Evolutionary conservation across 2,888 invertebrate genomes (phyloP).

Genomic region (Reticulitermes lucifugus): DNA sequence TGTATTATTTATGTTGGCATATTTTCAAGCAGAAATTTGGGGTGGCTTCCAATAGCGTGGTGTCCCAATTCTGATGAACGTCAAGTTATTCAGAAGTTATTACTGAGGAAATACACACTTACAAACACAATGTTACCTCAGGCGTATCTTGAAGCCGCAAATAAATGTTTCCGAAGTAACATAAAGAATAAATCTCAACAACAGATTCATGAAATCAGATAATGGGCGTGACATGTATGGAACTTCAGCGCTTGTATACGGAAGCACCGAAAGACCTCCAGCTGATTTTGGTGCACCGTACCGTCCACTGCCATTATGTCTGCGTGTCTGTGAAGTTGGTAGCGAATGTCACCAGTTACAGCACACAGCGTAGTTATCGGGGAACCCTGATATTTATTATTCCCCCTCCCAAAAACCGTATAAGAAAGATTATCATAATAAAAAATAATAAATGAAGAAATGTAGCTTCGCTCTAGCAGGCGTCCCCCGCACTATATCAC

Average conservation of each 20-base stretch:
- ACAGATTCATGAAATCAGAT: slow-evolving; percentile 7
- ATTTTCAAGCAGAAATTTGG: neutral
- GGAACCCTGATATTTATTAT: slow-evolving; percentile 27
- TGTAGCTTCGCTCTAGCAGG: neutral
- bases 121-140: neutral
- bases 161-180: neutral
- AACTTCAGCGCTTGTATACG: neutral
- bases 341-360: slow-evolving; percentile 36
- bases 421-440: neutral
- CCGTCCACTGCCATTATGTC: slow-evolving; percentile 22
- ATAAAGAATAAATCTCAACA: neutral
- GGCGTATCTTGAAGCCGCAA: neutral
- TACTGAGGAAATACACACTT: neutral
- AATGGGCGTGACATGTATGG: neutral
- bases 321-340: slow-evolving; percentile 31
- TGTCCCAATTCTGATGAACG: neutral
- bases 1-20: neutral
- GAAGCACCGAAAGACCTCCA: neutral
- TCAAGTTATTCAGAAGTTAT: neutral
- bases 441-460: neutral
- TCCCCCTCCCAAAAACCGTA: neutral
- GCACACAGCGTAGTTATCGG: slow-evolving; percentile 22
- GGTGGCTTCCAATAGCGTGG: neutral
- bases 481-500: slow-evolving; percentile 7
- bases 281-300: neutral